These are phyloP conservation scores for Phortica variegata DNA, from an alignment of 1,140 invertebrate genomes.

Conservation along the genomic window DNA sequence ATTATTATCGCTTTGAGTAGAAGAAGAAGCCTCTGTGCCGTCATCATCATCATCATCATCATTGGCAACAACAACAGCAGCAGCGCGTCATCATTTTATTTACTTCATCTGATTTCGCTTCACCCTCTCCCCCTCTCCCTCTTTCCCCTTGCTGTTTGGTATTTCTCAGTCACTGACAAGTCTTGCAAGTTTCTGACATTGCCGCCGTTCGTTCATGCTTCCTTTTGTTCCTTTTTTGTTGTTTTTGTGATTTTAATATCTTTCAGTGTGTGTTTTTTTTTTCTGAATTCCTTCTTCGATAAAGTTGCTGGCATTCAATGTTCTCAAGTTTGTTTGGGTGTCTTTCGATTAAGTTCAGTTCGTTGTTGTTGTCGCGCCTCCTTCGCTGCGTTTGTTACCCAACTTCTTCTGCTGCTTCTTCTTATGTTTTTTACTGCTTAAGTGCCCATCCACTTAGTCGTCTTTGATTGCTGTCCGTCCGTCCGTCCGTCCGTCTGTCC, in stretches of 20 bases:
- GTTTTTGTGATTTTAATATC: slow-evolving; percentile 21
- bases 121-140: neutral
- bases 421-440: neutral
- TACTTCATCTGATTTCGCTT: slow-evolving; percentile 46
- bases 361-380: slow-evolving; percentile 4
- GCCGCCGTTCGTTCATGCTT: slow-evolving; percentile 20
- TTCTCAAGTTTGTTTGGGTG: slow-evolving; percentile 3
- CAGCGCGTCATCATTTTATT: neutral
- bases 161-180: slow-evolving; percentile 16
- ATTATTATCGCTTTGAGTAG: slow-evolving; percentile 41
- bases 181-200: slow-evolving; percentile 9
- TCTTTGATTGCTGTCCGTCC: neutral
- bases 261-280: slow-evolving; percentile 4
- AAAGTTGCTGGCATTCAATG: slow-evolving; percentile 3
- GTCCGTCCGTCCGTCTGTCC: neutral
- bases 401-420: slow-evolving; percentile 6
- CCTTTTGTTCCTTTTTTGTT: slow-evolving; percentile 40
- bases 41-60: too few species aligned
- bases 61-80: slow-evolving; percentile 9
- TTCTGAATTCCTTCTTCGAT: slow-evolving; percentile 7
- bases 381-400: neutral
- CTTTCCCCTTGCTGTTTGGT: neutral
- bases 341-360: slow-evolving; percentile 12
- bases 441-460: neutral
- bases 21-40: slow-evolving; percentile 10